Percentiles rank a stretch among this genome's conserved stretches.
Evolutionary conservation across 1,140 invertebrate genomes (phyloP).

Genomic region (honey bee (Apis mellifera)): Amel_HAv3.1 CM009931.2:16841001-16841500

Average conservation of each 20-base stretch:
- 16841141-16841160: background rate
- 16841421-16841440: background rate
- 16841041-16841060: background rate
- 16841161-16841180: background rate
- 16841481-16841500: no score
- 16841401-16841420: conserved; percentile 21
- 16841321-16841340: background rate
- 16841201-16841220: conserved; percentile 5
- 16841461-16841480: no score
- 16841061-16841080: background rate
- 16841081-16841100: background rate
- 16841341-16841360: conserved; percentile 45
- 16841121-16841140: conserved; percentile 28
- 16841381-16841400: conserved; percentile 36
- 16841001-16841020: no score
- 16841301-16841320: no score
- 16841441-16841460: no score
- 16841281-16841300: conserved; percentile 10
- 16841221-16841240: conserved; percentile 13
- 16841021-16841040: no score
- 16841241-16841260: conserved; percentile 33
- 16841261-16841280: background rate
- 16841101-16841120: background rate
- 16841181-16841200: background rate
- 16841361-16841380: conserved; percentile 46